phyloP scores from a whole-genome alignment of 2,797 vertebrate genomes.

The Remorina albescens region DNA sequence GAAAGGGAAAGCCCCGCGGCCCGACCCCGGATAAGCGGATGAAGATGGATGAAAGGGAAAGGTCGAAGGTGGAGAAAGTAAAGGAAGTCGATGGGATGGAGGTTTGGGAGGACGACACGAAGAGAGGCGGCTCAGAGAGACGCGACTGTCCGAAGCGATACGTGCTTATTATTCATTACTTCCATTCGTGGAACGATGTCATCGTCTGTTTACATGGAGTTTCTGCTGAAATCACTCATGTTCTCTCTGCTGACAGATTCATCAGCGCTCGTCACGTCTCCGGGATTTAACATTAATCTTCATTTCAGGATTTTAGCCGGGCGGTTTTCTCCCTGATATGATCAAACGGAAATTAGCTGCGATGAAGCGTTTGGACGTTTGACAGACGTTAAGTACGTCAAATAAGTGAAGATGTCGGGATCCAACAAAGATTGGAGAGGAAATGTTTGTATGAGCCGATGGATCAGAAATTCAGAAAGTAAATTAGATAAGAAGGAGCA shows the following conservation, averaged over 20 bases:
- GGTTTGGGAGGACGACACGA: neutral
- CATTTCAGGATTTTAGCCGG: constrained; percentile 21
- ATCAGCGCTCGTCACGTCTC: constrained; percentile 31
- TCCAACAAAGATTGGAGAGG: no score
- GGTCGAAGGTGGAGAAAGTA: neutral
- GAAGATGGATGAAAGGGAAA: neutral
- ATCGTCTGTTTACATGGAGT: constrained; percentile 1
- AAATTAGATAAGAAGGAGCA: no score
- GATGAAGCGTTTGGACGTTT: neutral
- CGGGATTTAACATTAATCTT: constrained; percentile 36
- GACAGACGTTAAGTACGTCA: no score
- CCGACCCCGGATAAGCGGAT: no score
- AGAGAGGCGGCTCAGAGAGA: constrained; percentile 36
- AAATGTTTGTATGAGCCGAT: no score
- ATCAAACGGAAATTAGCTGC: constrained; percentile 26
- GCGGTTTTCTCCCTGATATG: constrained; percentile 4
- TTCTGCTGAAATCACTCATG: constrained; percentile 11
- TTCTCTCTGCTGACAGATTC: constrained; percentile 33
- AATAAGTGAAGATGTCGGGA: no score
- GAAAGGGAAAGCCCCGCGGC: neutral
- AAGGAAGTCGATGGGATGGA: no score
- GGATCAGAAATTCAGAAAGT: no score
- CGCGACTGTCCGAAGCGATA: constrained; percentile 64
- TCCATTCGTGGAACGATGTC: constrained; percentile 6
- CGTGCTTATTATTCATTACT: constrained; percentile 72